phyloP scores from a whole-genome alignment of 2,113 vertebrate genomes.

The Jacana jacana region DNA sequence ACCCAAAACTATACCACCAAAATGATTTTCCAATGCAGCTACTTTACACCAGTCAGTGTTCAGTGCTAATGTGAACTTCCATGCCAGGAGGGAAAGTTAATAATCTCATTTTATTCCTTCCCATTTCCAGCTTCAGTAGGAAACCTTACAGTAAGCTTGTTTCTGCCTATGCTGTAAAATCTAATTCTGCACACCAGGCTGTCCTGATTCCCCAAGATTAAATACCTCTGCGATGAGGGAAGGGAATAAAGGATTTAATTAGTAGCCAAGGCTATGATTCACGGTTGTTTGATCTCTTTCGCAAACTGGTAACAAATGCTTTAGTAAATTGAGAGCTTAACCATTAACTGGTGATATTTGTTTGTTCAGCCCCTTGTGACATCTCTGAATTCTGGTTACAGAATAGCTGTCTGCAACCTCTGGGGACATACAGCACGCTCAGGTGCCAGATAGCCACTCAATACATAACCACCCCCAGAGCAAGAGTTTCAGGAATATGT shows the following conservation, averaged over 20 bases:
- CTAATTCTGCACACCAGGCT: neutral
- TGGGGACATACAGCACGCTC: neutral
- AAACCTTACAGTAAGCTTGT: neutral
- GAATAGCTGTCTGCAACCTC: neutral
- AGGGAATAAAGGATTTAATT: constrained; percentile 62
- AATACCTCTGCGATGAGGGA: constrained; percentile 47
- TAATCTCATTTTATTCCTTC: constrained; percentile 1
- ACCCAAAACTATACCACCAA: neutral
- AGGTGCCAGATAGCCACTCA: neutral
- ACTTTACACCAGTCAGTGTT: neutral
- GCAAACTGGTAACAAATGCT: constrained; percentile 53
- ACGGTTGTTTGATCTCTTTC: constrained; percentile 28
- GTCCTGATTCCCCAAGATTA: constrained; percentile 22
- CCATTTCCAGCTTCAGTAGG: neutral
- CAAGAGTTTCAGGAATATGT: neutral
- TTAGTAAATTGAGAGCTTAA: constrained; percentile 50
- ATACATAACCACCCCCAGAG: rapidly evolving
- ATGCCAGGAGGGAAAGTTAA: neutral
- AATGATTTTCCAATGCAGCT: neutral
- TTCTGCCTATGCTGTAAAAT: constrained; percentile 10
- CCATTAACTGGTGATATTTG: constrained; percentile 40
- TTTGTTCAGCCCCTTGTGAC: constrained; percentile 56
- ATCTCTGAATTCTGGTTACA: neutral
- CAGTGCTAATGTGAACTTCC: neutral
- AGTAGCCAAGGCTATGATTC: constrained; percentile 67